Percentiles rank a stretch among this genome's conserved stretches.
Conservation (phyloP, 2,113 vertebrate species). For the Nothobranchius kuhntae region DNA sequence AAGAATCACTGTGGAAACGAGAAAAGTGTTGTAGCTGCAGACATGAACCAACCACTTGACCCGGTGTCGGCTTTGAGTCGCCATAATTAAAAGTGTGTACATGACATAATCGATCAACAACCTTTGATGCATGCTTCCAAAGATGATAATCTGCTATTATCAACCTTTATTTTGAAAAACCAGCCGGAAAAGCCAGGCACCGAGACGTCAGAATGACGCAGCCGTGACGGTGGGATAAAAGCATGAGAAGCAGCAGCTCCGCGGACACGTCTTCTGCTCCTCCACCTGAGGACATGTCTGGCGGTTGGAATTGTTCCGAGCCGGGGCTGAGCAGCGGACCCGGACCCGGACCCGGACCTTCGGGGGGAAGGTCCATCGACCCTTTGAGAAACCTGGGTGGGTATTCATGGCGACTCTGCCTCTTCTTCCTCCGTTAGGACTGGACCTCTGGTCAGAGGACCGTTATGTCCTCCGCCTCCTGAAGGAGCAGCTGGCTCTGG, state of each 20-base stretch:
- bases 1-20: too few species aligned
- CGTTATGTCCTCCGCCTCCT: not conserved
- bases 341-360: constrained; percentile 44
- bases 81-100: too few species aligned
- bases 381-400: constrained; percentile 75
- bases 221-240: constrained; percentile 14
- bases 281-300: constrained; percentile 51
- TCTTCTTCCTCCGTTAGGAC: too few species aligned
- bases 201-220: constrained; percentile 30
- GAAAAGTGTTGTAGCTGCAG: too few species aligned
- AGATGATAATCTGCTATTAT: too few species aligned
- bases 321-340: constrained; percentile 51
- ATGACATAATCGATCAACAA: too few species aligned
- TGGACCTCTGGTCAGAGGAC: not conserved
- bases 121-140: too few species aligned
- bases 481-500: too few species aligned
- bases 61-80: too few species aligned
- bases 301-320: constrained; percentile 57
- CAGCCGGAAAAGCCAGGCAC: constrained; percentile 13
- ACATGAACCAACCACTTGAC: too few species aligned
- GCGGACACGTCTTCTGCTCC: not conserved
- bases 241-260: constrained; percentile 12
- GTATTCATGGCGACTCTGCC: not conserved
- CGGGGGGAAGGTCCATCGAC: constrained; percentile 63
- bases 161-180: too few species aligned